These are phyloP conservation scores for Orussus abietinus DNA, from an alignment of 1,140 invertebrate species.

Conservation along the genomic window DNA sequence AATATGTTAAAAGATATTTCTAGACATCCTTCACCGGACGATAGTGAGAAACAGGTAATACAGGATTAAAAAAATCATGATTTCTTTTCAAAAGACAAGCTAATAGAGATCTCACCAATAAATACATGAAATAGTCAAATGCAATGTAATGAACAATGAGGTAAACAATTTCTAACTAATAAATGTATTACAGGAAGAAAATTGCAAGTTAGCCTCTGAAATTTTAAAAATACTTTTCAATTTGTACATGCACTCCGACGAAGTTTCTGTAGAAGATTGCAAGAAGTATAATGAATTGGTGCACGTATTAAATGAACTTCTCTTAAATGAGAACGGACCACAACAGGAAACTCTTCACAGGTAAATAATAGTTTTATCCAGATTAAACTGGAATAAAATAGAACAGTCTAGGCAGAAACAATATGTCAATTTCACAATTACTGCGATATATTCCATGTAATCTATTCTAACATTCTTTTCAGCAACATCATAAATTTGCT, in stretches of 20 bases:
- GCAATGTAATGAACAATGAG: slow-evolving; percentile 18
- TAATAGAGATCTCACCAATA: slow-evolving; percentile 1
- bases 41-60: no score
- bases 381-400: no score
- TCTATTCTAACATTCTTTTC: no score
- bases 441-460: no score
- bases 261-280: slow-evolving; percentile 64
- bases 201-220: slow-evolving; percentile 74
- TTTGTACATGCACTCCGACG: slow-evolving; percentile 56
- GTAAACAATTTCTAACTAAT: slow-evolving; percentile 16
- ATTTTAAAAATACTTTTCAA: slow-evolving; percentile 89
- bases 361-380: no score
- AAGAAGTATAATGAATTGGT: slow-evolving; percentile 70
- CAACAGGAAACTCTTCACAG: slow-evolving; percentile 70
- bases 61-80: slow-evolving; percentile 30
- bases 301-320: slow-evolving; percentile 66
- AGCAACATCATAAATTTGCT: slow-evolving; percentile 44
- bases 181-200: slow-evolving; percentile 55
- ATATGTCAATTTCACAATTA: no score
- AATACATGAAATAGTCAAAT: slow-evolving; percentile 6
- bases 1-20: slow-evolving; percentile 75
- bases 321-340: slow-evolving; percentile 62
- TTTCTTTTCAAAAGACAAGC: slow-evolving; percentile 14
- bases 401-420: no score
- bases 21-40: slow-evolving; percentile 26